phyloP scores from a whole-genome alignment of 2,888 invertebrate genomes.

The Aphrophora alni region DNA sequence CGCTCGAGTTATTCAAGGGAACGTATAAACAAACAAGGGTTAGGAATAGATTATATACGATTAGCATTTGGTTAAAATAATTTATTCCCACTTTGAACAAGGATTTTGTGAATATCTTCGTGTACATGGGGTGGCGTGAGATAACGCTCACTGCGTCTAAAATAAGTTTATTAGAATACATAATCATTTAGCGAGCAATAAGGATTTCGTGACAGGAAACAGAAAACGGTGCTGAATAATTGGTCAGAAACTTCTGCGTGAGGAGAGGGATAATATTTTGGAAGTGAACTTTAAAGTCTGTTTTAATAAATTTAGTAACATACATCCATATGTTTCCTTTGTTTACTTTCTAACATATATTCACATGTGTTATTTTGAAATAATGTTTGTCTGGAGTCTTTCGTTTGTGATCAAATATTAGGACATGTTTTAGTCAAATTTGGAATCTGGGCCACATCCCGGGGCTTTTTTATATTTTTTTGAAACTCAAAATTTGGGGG shows the following conservation, averaged over 20 bases:
- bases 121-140: neutral
- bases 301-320: no score
- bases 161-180: constrained; percentile 9
- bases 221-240: neutral
- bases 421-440: no score
- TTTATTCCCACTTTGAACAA: neutral
- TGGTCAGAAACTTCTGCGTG: neutral
- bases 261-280: neutral
- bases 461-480: no score
- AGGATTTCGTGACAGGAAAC: neutral
- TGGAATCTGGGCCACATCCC: no score
- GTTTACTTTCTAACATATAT: no score
- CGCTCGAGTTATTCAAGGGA: neutral
- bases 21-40: neutral
- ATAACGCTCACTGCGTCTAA: neutral
- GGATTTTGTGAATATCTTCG: neutral
- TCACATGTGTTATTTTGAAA: no score
- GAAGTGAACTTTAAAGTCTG: no score
- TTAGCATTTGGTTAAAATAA: constrained; percentile 6
- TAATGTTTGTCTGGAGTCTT: no score
- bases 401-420: no score
- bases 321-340: no score
- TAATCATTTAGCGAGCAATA: constrained; percentile 6
- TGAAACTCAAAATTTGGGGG: no score
- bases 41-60: neutral